These are phyloP conservation scores for Yoshiicerus persimilis DNA, from an alignment of 1,140 invertebrate species.

Conservation along the genomic window DNA sequence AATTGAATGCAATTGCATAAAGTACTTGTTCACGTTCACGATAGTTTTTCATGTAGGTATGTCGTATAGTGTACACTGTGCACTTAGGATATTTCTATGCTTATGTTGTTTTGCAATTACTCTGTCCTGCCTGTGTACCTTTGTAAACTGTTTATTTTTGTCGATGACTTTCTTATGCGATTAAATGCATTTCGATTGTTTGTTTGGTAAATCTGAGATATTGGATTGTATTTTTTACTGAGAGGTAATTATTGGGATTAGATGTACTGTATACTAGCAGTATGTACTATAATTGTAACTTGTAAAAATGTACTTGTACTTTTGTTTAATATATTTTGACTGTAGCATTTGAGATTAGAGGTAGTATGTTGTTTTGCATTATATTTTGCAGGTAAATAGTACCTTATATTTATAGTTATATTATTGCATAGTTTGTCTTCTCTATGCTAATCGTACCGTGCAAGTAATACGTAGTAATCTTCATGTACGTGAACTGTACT, in stretches of 20 bases:
- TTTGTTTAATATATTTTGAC: background rate
- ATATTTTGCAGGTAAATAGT: background rate
- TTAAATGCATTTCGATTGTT: background rate
- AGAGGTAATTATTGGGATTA: background rate
- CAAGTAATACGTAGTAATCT: background rate
- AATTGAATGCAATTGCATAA: background rate
- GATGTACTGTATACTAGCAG: too few relatives aligned
- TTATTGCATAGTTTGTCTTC: background rate
- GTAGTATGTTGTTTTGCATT: background rate
- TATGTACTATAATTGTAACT: background rate
- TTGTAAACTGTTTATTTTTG: background rate
- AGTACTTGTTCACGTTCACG: background rate
- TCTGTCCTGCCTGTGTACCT: too few relatives aligned
- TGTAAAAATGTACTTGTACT: background rate
- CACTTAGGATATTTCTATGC: background rate
- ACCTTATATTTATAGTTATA: background rate
- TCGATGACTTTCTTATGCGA: background rate
- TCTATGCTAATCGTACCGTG: background rate
- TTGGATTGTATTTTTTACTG: background rate
- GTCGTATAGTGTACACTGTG: background rate
- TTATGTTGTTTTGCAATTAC: background rate
- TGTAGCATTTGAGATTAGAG: background rate
- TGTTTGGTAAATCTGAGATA: background rate
- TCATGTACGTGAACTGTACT: background rate
- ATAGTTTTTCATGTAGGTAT: too few relatives aligned